Evolutionary conservation across 30 jellyfish, hydroid and myxozoan species (phyloP), one percentile per base, ranked within the genome.

Genomic region (Chironex yamaguchii): DNA sequence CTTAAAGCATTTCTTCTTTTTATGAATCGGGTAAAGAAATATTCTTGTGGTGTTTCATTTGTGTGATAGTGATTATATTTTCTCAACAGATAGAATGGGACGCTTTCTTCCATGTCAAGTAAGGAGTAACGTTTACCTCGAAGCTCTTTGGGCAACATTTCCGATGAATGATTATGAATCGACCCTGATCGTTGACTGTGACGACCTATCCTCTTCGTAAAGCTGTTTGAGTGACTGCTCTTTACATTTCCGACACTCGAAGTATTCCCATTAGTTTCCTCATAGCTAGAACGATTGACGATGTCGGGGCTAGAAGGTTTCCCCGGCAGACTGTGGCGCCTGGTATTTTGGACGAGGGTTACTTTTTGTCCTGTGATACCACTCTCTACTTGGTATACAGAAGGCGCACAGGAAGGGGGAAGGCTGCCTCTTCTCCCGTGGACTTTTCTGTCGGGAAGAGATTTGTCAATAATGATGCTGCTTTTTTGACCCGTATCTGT

Each of bases 61-160:
- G 3, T 1, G 36, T 67, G 89, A 22, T 58, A 13, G 48, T 52
- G 85, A 17, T 78, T 86, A 58, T 73, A 88, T 50, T 79, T 88
- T 48, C 79, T 78, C 62, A 64, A 52, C 79, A 88, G 1, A 62
- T 88, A 88, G 49, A 88, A 88, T 14, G 96, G 96, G 1, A 63
- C 66, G 9, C 62, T 76, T 58, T 88, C 96, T 1, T 88, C 85
- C 4, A 58, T 34, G 6, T 42, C 84, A 1, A 50, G 24, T 0
- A 85, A 66, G 20, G 76, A 26, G 6, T 75, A 29, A 22, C 95
- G 23, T 17, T 17, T 42, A 17, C 13, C 9, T 42, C 17, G 9
- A 9, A 42, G 58, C 58, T 42, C 58, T 6, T 9, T 6, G 17
- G 58, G 58, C 17, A 42, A 6, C 58, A 42, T 42, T 9, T 42